Base-by-base conservation (phyloP, 2,888 invertebrate species). In the Cheiracanthium punctorium region DNA sequence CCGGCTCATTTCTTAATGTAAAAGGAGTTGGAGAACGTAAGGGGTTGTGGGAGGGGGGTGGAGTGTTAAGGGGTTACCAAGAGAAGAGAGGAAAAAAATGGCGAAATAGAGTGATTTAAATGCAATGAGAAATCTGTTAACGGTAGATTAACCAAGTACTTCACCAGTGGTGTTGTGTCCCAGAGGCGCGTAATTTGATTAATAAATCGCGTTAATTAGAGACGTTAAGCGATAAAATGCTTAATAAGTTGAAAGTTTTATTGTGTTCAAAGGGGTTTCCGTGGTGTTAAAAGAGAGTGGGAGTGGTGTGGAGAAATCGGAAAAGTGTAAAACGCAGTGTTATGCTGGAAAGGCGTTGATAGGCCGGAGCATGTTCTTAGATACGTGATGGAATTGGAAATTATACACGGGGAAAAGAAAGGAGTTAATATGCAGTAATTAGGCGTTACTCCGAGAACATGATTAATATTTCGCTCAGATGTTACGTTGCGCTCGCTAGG, bases 201-300 rank as follows among this genome's bases (percentile, higher is more conserved):
- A 84, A 84, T 84, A 84, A 84, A 79, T 84, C 74, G 73, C 73
- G 79, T 84, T 79, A 84, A 84, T 79, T 67, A 74, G 75, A 33
- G 67, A 20, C 24, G 43, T 48, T n/a, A 20, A 30, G 43, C 37
- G 29, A 37, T 52, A 24, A 76, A 29, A 4, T 41, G 48, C 43
- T 64, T 75, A 69, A 52, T 70, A 70, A 76, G 43, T 71, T 70
- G 75, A 75, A 82, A 82, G 73, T 74, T 74, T 74, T 77, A 73
- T 73, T 73, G 65, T 73, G 77, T 77, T 58, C 48, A 70, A 73
- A 52, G 74, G 58, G 24, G 41, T 73, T 48, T 29, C 10, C 24
- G 58, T 5, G 20, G 58, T 58, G 37, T 37, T n/a, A n/a, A n/a
- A n/a, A 8, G 37, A 37, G 12, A 37, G 12, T 5, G 17, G 17